These are phyloP conservation scores for Uromys caudimaculatus DNA, from an alignment of 2,797 vertebrate genomes.

Conservation along the genomic window DNA sequence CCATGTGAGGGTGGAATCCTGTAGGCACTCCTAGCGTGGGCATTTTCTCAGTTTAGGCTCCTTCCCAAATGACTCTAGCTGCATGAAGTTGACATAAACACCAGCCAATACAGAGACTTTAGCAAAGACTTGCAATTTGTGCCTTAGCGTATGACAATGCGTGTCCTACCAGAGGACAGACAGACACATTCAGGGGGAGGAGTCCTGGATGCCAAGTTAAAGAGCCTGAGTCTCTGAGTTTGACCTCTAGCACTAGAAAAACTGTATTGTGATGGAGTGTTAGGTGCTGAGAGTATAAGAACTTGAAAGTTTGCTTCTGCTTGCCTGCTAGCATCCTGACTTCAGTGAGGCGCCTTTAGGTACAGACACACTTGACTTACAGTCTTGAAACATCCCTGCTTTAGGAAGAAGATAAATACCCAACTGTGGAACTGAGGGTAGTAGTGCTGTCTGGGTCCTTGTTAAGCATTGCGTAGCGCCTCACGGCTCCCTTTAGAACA, in stretches of 20 bases:
- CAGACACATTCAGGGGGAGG: neutral
- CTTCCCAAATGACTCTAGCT: neutral
- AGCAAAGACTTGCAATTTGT: neutral
- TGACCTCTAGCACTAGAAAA: neutral
- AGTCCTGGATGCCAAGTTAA: neutral
- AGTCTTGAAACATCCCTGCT: neutral
- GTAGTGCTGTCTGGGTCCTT: neutral
- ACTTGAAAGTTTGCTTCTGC: conserved; percentile 6
- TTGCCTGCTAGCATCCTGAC: neutral
- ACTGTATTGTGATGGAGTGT: neutral
- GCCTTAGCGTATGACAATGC: neutral
- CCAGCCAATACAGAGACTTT: neutral
- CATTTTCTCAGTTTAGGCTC: neutral
- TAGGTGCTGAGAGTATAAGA: neutral
- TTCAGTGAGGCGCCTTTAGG: neutral
- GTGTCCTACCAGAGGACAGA: neutral
- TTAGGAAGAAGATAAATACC: neutral
- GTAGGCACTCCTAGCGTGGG: neutral
- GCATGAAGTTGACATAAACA: neutral
- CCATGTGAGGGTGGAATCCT: neutral
- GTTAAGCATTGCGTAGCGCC: neutral
- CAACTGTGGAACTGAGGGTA: neutral
- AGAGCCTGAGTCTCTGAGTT: neutral
- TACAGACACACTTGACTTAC: neutral
- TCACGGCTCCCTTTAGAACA: conserved; percentile 60